Evolutionary conservation across 2,797 vertebrate species (phyloP), one percentile per base, ranked within the genome.

Genomic region (Myiotriccus ornatus): DNA sequence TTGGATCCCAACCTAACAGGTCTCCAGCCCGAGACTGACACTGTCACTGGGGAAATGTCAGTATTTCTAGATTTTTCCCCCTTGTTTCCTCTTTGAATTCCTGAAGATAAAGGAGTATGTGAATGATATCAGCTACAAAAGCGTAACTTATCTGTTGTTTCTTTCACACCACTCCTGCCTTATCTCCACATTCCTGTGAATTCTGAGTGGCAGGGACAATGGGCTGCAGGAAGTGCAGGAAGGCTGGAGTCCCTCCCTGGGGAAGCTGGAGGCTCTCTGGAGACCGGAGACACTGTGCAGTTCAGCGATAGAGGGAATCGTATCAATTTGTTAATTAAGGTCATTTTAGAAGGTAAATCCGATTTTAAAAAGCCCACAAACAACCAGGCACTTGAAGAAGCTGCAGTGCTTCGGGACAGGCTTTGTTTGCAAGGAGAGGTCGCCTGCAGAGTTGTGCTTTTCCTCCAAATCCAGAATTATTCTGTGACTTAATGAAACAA

Each of bases 281-380:
- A 68, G 71, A 34, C 0, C 0, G 25, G 59, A 15, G 87, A 23
- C 44, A 75, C 78, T 60, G 68, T 91, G 87, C 23, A 85, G 17
- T 64, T 87, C 44, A 13, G 37, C 7, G 73, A 93, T 90, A 91
- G 85, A 70, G 35, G 73, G 47, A 86, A 53, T 91, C 22, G 1
- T 55, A 85, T 62, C n/a, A 24, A 7, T 81, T 93, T 68, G 65
- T 83, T 94, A 94, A 93, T 88, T 83, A 88, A 86, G 69, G 73
- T 79, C 43, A 30, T 62, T 93, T 91, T 43, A 62, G 79, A 85
- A 87, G 62, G 82, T 75, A 90, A 81, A 75, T 83, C 53, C 1
- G 3, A 39, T 79, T 92, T 32, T 49, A 10, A 39, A 41, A 27
- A 34, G 15, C 17, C 25, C 62, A 37, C 16, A 76, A 76, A 24